Percentiles rank a stretch among this genome's conserved stretches.
phyloP scores from a whole-genome alignment of 2,113 vertebrate genomes.

The Theropithecus gelada region DNA sequence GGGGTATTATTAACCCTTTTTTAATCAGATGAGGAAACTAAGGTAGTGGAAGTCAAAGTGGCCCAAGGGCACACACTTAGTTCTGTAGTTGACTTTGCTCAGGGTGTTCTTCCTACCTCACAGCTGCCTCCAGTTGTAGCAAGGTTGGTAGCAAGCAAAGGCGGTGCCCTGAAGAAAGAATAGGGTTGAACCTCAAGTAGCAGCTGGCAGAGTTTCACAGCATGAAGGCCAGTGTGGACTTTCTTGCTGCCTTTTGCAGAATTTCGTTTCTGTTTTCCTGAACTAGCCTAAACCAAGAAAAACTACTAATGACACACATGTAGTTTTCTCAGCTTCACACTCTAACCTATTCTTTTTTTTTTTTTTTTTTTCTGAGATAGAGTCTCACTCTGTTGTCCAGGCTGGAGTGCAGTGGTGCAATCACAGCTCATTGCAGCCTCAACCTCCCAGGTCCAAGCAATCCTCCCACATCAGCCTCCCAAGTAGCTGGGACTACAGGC shows the following conservation, averaged over 20 bases:
- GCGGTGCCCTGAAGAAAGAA: not conserved
- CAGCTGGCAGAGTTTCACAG: not conserved
- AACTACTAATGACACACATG: not conserved
- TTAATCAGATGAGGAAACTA: not conserved
- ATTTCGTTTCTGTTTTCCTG: not conserved
- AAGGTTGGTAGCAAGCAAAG: not conserved
- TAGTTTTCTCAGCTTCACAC: not conserved
- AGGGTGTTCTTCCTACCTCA: not conserved
- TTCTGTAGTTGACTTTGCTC: accelerated
- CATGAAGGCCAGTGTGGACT: not conserved
- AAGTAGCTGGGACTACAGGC: too few relatives aligned
- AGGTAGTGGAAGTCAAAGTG: not conserved
- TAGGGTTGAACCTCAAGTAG: too few relatives aligned
- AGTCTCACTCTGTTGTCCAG: too few relatives aligned
- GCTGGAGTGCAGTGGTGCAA: too few relatives aligned
- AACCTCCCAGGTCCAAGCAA: too few relatives aligned
- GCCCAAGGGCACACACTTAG: accelerated
- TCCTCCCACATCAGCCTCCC: too few relatives aligned
- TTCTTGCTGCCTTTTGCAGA: not conserved
- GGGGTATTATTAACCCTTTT: not conserved
- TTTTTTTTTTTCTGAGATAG: too few relatives aligned
- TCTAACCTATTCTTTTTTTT: not conserved
- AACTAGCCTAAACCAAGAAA: not conserved
- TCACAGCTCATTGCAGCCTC: too few relatives aligned
- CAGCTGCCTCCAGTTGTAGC: not conserved